Evolutionary conservation across 2,113 vertebrate genomes (phyloP).

Genomic region (Bambusicola thoracicus): DNA sequence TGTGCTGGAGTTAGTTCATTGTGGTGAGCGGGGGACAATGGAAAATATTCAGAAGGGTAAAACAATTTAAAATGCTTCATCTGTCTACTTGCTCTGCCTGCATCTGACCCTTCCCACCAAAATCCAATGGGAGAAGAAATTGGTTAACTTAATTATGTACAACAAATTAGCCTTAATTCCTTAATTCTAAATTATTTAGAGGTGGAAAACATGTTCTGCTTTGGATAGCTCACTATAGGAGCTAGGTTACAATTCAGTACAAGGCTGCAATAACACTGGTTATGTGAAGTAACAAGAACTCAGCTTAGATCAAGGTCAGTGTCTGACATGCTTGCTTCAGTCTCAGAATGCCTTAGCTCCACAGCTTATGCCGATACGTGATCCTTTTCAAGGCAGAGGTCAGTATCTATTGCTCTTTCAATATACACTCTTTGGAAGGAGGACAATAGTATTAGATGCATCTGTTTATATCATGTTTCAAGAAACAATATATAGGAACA

Average conservation of each 20-base stretch:
- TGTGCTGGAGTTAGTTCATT: background rate
- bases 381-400: background rate
- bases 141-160: background rate
- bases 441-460: background rate
- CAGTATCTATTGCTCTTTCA: background rate
- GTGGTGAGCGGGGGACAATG: rapidly evolving
- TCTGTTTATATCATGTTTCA: background rate
- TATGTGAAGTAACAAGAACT: background rate
- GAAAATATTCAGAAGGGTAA: background rate
- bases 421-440: background rate
- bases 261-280: background rate
- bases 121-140: background rate
- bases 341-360: background rate
- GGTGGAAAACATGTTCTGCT: background rate
- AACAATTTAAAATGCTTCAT: background rate
- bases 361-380: background rate
- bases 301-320: background rate
- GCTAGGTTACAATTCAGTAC: background rate
- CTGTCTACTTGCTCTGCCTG: background rate
- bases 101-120: background rate
- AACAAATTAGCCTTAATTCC: background rate
- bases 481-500: background rate
- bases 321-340: background rate
- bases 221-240: background rate
- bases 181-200: background rate